These are phyloP conservation scores for Theonella swinhoei DNA, from an alignment of 37 sponge, comb jelly and placozoan species.

Conservation along the genomic window DNA sequence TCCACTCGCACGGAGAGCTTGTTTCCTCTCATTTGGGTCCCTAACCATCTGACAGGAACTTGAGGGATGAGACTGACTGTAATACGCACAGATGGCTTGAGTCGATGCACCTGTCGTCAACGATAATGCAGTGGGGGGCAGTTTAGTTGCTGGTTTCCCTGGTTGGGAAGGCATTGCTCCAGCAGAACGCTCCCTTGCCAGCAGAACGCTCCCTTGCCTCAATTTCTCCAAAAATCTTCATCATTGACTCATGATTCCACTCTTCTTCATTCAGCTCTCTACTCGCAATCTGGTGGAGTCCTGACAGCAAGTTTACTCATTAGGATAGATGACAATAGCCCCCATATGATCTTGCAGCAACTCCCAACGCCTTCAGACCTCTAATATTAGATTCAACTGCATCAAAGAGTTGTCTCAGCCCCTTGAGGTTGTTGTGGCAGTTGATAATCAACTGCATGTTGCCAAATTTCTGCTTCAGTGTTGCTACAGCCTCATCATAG, in stretches of 20 bases:
- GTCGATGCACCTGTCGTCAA: not conserved
- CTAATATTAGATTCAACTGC: constrained; percentile 20
- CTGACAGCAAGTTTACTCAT: constrained; percentile 17
- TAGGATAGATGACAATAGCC: constrained; percentile 25
- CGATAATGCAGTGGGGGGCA: constrained; percentile 6
- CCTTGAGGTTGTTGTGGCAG: constrained; percentile 27
- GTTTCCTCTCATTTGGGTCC: not conserved
- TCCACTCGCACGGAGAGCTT: constrained; percentile 6
- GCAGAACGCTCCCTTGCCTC: constrained; percentile 19
- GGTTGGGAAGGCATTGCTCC: no score
- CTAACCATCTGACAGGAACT: not conserved
- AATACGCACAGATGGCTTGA: not conserved
- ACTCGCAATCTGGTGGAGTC: constrained; percentile 7
- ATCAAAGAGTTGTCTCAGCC: constrained; percentile 24
- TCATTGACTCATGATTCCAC: constrained; percentile 20
- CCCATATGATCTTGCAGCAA: constrained; percentile 25
- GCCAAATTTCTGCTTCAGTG: constrained; percentile 18
- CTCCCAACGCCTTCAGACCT: constrained; percentile 22
- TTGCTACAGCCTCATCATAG: constrained; percentile 11
- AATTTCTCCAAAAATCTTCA: constrained; percentile 10
- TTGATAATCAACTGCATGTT: constrained; percentile 33
- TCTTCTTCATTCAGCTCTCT: constrained; percentile 22
- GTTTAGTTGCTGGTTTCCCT: no score
- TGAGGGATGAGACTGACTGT: no score
- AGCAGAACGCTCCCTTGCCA: no score